These are phyloP conservation scores for Saxicola maurus DNA, from an alignment of 2,797 vertebrate genomes.

Conservation along the genomic window DNA sequence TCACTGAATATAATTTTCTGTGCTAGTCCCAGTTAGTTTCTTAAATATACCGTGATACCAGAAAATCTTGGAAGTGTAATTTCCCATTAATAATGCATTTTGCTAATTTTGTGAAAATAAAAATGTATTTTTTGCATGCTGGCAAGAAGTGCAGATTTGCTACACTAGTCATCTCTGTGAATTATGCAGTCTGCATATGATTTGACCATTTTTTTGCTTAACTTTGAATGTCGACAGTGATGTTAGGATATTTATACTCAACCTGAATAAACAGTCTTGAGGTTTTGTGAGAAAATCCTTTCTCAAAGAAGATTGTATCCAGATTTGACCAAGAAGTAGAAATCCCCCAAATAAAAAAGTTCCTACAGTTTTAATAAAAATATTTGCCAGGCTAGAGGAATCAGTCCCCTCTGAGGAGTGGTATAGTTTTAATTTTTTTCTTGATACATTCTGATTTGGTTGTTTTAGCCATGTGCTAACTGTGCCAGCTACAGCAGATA, in stretches of 20 bases:
- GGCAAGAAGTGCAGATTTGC: neutral
- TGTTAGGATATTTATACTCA: neutral
- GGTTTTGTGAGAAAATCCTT: neutral
- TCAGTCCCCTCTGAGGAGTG: neutral
- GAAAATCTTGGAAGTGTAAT: neutral
- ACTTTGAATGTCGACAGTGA: neutral
- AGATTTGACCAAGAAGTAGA: neutral
- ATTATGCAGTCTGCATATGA: neutral
- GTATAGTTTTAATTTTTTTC: neutral
- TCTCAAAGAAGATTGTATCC: neutral
- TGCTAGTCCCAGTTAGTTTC: neutral
- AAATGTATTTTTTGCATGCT: neutral
- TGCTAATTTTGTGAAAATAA: neutral
- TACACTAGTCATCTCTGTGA: neutral
- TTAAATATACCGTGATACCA: neutral
- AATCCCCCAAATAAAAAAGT: neutral
- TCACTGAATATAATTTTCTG: neutral
- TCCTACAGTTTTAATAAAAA: neutral
- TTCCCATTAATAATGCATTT: neutral
- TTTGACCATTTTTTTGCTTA: neutral
- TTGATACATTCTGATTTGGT: neutral
- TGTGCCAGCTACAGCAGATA: neutral
- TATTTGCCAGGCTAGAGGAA: neutral
- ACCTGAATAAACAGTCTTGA: neutral
- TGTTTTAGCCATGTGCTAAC: neutral